These are phyloP conservation scores for Rhysida immarginata DNA, from an alignment of 1,140 invertebrate species.

Conservation along the genomic window DNA sequence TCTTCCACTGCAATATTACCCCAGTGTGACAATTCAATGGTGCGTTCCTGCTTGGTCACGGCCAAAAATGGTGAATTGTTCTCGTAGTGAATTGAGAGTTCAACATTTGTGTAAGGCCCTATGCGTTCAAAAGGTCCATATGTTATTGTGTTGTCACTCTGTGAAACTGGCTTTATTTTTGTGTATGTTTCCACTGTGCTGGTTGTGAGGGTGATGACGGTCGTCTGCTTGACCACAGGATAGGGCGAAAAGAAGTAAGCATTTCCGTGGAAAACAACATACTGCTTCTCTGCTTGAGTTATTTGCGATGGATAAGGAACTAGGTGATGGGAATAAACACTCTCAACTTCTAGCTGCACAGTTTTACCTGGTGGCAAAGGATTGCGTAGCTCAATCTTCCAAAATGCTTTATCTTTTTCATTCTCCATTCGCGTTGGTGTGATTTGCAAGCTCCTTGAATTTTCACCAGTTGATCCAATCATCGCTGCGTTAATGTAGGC, in stretches of 20 bases:
- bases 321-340: slow-evolving; percentile 56
- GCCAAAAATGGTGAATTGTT: slow-evolving; percentile 92
- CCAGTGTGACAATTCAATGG: slow-evolving; percentile 97
- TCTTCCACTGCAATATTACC: slow-evolving; percentile 97
- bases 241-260: slow-evolving; percentile 76
- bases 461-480: neutral
- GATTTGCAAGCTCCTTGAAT: neutral
- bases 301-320: slow-evolving; percentile 72
- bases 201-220: slow-evolving; percentile 56
- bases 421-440: neutral
- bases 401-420: neutral
- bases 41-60: slow-evolving; percentile 64
- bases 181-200: slow-evolving; percentile 70
- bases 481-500: slow-evolving; percentile 49
- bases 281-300: slow-evolving; percentile 80
- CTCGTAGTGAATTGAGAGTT: slow-evolving; percentile 78
- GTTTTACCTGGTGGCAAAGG: slow-evolving; percentile 25
- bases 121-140: slow-evolving; percentile 79
- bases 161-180: slow-evolving; percentile 64
- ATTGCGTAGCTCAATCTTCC: slow-evolving; percentile 23
- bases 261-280: slow-evolving; percentile 72
- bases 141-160: slow-evolving; percentile 56
- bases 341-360: slow-evolving; percentile 46
- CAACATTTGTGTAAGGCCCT: slow-evolving; percentile 36
- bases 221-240: slow-evolving; percentile 56